Conservation (phyloP, 2,113 vertebrate genomes). For the Hipposideros armiger region DNA sequence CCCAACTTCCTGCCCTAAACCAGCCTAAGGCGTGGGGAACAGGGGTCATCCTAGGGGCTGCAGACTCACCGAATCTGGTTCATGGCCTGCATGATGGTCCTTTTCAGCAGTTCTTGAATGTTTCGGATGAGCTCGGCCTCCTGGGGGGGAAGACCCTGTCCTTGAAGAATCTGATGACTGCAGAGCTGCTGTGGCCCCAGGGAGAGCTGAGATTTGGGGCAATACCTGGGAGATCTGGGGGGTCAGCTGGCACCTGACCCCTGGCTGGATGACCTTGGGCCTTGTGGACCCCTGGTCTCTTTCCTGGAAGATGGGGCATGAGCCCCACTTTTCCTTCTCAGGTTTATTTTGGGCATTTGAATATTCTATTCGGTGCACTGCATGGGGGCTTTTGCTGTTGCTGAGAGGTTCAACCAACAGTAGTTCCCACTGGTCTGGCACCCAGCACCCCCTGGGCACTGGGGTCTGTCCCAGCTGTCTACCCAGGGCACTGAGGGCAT, state of each 20-base stretch:
- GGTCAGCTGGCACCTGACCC: not conserved
- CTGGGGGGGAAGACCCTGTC: conserved; percentile 80
- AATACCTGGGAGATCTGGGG: not conserved
- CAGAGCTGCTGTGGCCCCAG: not conserved
- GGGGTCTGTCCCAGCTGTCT: not conserved
- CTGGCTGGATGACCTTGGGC: not conserved
- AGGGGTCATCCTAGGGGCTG: not conserved
- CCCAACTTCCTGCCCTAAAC: conserved; percentile 81
- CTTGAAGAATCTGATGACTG: not conserved
- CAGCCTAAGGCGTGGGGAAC: conserved; percentile 77
- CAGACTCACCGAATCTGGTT: conserved; percentile 92
- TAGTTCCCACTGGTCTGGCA: not conserved
- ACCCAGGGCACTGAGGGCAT: not conserved
- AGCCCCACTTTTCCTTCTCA: not conserved
- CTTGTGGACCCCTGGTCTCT: not conserved
- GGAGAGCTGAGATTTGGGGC: not conserved
- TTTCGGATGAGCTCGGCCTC: conserved; percentile 94
- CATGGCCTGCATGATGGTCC: conserved; percentile 90
- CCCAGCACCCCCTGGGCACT: not conserved
- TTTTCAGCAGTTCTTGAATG: conserved; percentile 94
- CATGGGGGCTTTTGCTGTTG: too few species aligned
- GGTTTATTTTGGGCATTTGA: not conserved
- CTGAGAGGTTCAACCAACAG: not conserved
- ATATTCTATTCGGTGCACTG: not conserved
- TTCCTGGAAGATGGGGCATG: not conserved